phyloP scores from a whole-genome alignment of 2,888 invertebrate species.

The Dione vanillae region DNA sequence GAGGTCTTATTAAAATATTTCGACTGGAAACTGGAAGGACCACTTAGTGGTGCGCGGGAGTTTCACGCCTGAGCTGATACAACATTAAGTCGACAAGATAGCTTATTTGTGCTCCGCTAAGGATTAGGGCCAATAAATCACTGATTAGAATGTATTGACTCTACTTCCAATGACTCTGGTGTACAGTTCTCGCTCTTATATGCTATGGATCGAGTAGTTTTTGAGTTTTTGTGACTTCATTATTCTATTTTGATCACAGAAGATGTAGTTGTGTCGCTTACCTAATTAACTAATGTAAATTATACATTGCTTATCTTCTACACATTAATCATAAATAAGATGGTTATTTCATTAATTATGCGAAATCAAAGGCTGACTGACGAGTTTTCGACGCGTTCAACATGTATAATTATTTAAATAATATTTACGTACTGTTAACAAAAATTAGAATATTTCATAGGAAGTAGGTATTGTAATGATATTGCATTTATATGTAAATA shows the following conservation, averaged over 20 bases:
- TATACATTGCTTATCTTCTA: slow-evolving; percentile 57
- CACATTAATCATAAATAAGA: slow-evolving; percentile 51
- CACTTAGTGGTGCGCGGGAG: slow-evolving; percentile 84
- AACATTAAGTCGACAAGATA: slow-evolving; percentile 84
- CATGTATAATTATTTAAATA: slow-evolving; percentile 43
- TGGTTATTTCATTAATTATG: slow-evolving; percentile 60
- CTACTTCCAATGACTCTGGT: slow-evolving; percentile 78
- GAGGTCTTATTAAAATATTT: slow-evolving; percentile 84
- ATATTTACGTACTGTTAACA: background rate
- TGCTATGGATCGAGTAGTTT: slow-evolving; percentile 72
- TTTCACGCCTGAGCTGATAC: slow-evolving; percentile 84
- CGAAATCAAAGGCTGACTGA: slow-evolving; percentile 51
- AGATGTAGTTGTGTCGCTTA: slow-evolving; percentile 62
- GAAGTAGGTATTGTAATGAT: background rate
- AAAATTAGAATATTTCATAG: background rate
- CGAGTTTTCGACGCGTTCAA: slow-evolving; percentile 44
- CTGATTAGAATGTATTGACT: slow-evolving; percentile 85
- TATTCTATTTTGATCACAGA: slow-evolving; percentile 54
- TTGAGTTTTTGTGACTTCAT: slow-evolving; percentile 73
- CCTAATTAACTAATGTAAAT: slow-evolving; percentile 69
- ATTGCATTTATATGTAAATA: background rate
- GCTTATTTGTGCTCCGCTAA: slow-evolving; percentile 83
- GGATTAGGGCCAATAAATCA: slow-evolving; percentile 84
- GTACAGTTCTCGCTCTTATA: slow-evolving; percentile 71
- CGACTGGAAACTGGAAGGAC: slow-evolving; percentile 85